Evolutionary conservation across 2,888 invertebrate species (phyloP).

Genomic region (Thereva nobilitata): DNA sequence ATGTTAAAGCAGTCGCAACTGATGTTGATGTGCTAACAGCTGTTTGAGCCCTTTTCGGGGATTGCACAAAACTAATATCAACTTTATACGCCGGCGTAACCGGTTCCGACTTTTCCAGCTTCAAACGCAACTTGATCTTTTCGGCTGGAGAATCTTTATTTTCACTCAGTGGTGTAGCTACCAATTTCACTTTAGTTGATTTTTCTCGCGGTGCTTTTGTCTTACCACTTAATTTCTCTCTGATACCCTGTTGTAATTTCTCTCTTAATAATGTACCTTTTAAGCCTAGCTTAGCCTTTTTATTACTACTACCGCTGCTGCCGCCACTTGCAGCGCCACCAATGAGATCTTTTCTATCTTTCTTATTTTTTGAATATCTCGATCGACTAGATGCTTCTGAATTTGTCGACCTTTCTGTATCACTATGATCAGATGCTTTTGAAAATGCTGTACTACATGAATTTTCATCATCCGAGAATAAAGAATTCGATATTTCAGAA

Average conservation of each 20-base stretch:
- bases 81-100: slow-evolving; percentile 79
- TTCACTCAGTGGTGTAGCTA: slow-evolving; percentile 37
- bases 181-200: slow-evolving; percentile 45
- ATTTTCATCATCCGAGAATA: slow-evolving; percentile 66
- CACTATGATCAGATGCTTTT: slow-evolving; percentile 62
- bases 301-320: slow-evolving; percentile 39
- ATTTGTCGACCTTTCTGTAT: slow-evolving; percentile 56
- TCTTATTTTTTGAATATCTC: slow-evolving; percentile 36
- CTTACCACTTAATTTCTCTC: slow-evolving; percentile 49
- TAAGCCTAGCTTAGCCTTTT: slow-evolving; percentile 48
- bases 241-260: slow-evolving; percentile 53
- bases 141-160: slow-evolving; percentile 58
- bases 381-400: slow-evolving; percentile 63
- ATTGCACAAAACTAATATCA: slow-evolving; percentile 73
- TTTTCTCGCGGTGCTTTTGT: slow-evolving; percentile 46
- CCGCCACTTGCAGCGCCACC: slow-evolving; percentile 5
- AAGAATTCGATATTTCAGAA: slow-evolving; percentile 60
- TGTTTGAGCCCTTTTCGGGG: slow-evolving; percentile 55
- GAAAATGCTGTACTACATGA: slow-evolving; percentile 62
- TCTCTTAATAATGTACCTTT: slow-evolving; percentile 49
- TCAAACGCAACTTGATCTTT: slow-evolving; percentile 80
- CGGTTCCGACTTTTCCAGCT: slow-evolving; percentile 82
- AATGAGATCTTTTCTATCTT: slow-evolving; percentile 35
- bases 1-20: slow-evolving; percentile 37
- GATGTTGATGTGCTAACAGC: slow-evolving; percentile 46